Conservation (phyloP, 2,113 vertebrate genomes). For the Strix aluco region DNA sequence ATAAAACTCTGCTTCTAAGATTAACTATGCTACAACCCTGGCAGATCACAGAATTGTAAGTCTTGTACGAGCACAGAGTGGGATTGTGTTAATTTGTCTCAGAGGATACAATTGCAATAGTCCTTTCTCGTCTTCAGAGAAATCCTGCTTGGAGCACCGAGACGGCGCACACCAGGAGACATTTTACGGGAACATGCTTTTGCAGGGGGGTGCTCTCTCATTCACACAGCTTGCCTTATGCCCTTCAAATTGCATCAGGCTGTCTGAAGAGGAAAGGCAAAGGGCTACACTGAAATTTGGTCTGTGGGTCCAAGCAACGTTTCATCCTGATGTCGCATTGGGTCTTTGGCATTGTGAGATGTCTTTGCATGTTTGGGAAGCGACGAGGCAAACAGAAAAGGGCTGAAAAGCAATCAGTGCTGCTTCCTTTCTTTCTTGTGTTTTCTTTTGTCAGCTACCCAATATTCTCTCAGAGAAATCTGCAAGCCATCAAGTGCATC, state of each 20-base stretch:
- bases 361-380: not conserved
- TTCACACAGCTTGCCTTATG: not conserved
- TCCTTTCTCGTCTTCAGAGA: conserved; percentile 25
- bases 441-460: conserved; percentile 1
- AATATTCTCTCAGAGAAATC: conserved; percentile 8
- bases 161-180: not conserved
- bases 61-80: not conserved
- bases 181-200: not conserved
- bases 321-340: fast-evolving
- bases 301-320: not conserved
- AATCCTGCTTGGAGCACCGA: not conserved
- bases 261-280: not conserved
- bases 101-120: conserved; percentile 4
- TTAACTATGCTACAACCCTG: conserved; percentile 46
- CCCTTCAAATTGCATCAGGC: not conserved
- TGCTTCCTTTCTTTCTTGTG: not conserved
- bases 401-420: not conserved
- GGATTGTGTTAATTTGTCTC: conserved; percentile 55
- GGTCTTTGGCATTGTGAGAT: not conserved
- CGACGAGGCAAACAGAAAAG: not conserved
- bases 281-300: not conserved
- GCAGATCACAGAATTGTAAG: conserved; percentile 43
- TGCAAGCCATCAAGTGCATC: conserved; percentile 20
- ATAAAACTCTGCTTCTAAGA: conserved; percentile 52
- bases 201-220: not conserved